Evolutionary conservation across 2,797 vertebrate genomes (phyloP), one percentile per base, ranked within the genome.

Genomic region (Phataginus tetradactyla): DNA sequence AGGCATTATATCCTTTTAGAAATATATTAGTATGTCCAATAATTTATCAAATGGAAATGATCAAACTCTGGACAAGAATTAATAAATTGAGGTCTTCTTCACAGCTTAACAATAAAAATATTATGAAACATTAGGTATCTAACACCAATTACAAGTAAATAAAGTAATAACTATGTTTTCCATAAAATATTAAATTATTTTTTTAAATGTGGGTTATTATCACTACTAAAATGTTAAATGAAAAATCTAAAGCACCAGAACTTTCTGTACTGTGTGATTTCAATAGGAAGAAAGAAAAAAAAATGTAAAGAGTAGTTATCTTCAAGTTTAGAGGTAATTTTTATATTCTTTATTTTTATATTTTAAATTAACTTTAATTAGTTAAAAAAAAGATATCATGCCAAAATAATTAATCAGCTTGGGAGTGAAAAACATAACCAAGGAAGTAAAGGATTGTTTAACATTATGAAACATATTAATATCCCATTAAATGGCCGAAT

Each of bases 361-460:
- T 69, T 78, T 69, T 55, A 86, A 87, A 63, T 81, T 55, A 88
- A 85, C 71, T 85, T 79, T 63, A 79, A 59, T 61, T 51, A 29
- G 29, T 51, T 79, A 53, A 34, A 77, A 77, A 37, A 7, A 45
- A 45, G 1, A 11, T 45, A 45, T 11, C 10, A 45, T 11, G 25
- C 64, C 29, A 66, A 80, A 69, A 66, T 49, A 71, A 69, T 45
- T 42, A 23, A 64, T 83, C 32, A 84, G 27, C 37, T 51, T 29
- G 51, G 77, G 81, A 92, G 34, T 42, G 12, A 75, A 90, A 86
- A 88, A 51, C 39, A 72, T 64, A 66, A 63, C 79, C 49, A 49
- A 91, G 42, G 42, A 78, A 91, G 29, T 23, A 90, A 85, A 80
- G 23, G 18, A 83, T 63, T 69, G 29, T 72, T 94, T 75, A 86